Conservation (phyloP, 2,797 vertebrate species). For the Coccyzus lansbergi region DNA sequence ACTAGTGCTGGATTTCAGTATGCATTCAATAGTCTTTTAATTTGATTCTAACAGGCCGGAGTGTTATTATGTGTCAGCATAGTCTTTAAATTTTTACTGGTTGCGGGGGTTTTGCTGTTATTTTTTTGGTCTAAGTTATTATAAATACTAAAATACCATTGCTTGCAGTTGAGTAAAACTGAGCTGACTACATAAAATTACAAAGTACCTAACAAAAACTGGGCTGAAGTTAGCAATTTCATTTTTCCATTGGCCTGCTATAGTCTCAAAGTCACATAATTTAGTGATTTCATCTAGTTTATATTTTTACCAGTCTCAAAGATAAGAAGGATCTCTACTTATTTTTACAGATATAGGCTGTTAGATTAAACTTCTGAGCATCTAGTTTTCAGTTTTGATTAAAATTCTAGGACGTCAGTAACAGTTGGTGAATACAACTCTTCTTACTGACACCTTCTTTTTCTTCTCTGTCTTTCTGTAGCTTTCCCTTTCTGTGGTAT, state of each 20-base stretch:
- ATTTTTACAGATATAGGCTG: neutral
- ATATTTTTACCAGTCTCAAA: neutral
- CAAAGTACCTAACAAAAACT: neutral
- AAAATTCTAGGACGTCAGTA: neutral
- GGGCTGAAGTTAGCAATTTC: neutral
- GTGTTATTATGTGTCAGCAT: neutral
- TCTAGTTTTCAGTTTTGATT: neutral
- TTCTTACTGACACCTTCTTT: neutral
- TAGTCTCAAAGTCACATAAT: neutral
- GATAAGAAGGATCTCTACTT: neutral
- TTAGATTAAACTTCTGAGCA: neutral
- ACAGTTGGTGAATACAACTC: neutral
- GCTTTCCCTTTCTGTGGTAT: neutral
- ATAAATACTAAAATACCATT: neutral
- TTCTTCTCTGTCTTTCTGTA: neutral
- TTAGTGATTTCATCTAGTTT: neutral
- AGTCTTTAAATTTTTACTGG: neutral
- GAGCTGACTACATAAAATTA: neutral
- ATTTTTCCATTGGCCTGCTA: neutral
- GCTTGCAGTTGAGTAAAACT: neutral
- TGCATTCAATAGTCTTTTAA: neutral
- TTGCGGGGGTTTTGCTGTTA: neutral
- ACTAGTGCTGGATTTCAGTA: neutral
- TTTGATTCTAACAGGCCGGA: neutral
- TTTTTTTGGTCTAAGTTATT: neutral